phyloP scores from a whole-genome alignment of 2,888 invertebrate species.

The Cephus runcator region DNA sequence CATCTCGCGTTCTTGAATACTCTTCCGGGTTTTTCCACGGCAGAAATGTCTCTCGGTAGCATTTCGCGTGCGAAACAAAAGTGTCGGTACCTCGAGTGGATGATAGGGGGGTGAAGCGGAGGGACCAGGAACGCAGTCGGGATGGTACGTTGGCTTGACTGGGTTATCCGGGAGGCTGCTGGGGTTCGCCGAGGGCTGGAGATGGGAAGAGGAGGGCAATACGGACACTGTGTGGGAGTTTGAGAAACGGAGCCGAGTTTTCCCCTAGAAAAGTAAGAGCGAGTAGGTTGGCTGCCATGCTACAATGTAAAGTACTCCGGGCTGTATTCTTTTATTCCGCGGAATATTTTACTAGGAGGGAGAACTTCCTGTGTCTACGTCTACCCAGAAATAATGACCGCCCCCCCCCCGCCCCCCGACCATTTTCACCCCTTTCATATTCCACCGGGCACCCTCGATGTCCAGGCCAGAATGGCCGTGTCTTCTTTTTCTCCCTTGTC shows the following conservation, averaged over 20 bases:
- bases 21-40: slow-evolving; percentile 3
- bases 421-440: background rate
- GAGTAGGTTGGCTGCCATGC: background rate
- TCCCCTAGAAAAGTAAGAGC: background rate
- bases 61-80: slow-evolving; percentile 3
- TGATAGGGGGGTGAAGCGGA: background rate
- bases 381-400: background rate
- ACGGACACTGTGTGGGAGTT: background rate
- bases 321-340: slow-evolving; percentile 5
- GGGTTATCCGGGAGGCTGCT: background rate
- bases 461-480: background rate
- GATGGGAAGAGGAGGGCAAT: background rate
- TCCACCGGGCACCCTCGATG: background rate
- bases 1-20: slow-evolving; percentile 1
- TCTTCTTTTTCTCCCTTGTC: background rate
- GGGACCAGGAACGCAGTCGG: background rate
- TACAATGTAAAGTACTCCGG: slow-evolving; percentile 7
- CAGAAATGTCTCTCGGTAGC: slow-evolving; percentile 1
- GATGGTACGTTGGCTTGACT: background rate
- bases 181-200: background rate
- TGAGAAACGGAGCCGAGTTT: background rate
- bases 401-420: background rate
- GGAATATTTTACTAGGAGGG: slow-evolving; percentile 1
- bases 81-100: slow-evolving; percentile 2
- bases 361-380: slow-evolving; percentile 4